Base-by-base conservation (phyloP, 37 sponge, comb jelly and placozoan species). In the Beroe ovata region DNA sequence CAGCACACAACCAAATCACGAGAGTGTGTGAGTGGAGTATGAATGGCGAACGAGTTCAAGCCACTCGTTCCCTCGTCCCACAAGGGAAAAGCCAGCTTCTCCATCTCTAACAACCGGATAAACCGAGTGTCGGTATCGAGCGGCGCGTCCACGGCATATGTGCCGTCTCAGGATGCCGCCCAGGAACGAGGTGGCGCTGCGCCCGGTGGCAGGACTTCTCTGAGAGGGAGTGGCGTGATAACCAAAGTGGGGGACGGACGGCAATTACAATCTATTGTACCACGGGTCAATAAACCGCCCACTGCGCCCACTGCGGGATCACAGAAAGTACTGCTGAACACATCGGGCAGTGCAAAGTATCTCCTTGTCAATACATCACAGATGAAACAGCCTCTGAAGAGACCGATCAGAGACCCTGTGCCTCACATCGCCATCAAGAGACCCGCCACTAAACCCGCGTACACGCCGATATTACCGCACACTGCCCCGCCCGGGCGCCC, bases 81-180 rank as follows among this genome's bases (percentile, higher is more conserved):
- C 38, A 77, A 77, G 38, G 84, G 84, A 2, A 77, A 77, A 77
- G 84, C 84, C 18, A 42, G 36, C 35, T 77, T 77, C 23, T 77
- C 84, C 22, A 77, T 77, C 84, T 77, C 84, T 28, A 77, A 77
- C 38, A 77, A 42, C 42, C 54, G 84, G 18, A 77, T 77, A 20
- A 77, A 77, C 84, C 21, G 84, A 3, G 84, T 77, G 36, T 32
- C 54, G 1, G 38, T 21, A 40, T 1, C 84, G n/a, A 36, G 36
- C 1, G 28, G 38, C 18, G 84, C 28, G 3, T 29, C 69, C 34
- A 34, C 69, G 2, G 33, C 69, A 34, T 29, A 33, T 66, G 69
- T 66, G 2, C 26, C 63, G 63, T 61, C 63, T 16, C 18, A 25
- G 8, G 32, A 34, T 37, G 35, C 25, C 69, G 8, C 35, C 16